phyloP scores from a whole-genome alignment of 2,888 invertebrate genomes.

The Chymomyza amoena region DNA sequence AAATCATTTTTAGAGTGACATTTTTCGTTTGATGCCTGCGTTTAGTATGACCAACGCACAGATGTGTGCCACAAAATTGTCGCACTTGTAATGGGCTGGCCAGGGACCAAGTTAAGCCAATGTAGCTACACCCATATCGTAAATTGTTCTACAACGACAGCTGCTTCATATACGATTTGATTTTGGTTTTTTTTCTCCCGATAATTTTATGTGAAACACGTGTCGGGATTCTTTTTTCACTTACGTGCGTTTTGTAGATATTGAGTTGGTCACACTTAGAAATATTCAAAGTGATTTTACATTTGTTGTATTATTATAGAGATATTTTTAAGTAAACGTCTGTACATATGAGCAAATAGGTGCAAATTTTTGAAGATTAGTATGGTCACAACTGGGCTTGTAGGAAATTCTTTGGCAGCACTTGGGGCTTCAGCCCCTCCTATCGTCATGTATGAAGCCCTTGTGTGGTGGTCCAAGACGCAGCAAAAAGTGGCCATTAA shows the following conservation, averaged over 20 bases:
- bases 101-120: neutral
- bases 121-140: neutral
- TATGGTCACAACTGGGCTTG: too few species aligned
- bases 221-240: neutral
- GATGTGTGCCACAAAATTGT: conserved; percentile 42
- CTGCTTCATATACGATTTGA: conserved; percentile 28
- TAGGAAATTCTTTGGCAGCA: too few species aligned
- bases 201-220: conserved; percentile 28
- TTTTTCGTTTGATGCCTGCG: conserved; percentile 46
- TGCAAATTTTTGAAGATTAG: too few species aligned
- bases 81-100: conserved; percentile 14
- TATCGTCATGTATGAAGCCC: too few species aligned
- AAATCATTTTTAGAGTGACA: conserved; percentile 67
- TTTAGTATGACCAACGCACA: neutral
- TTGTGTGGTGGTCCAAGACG: too few species aligned
- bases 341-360: too few species aligned
- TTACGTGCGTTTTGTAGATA: neutral
- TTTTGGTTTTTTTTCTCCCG: conserved; percentile 32
- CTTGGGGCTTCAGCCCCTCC: too few species aligned
- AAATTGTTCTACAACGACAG: neutral
- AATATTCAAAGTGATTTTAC: too few species aligned
- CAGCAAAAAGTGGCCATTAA: too few species aligned
- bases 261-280: neutral
- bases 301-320: too few species aligned
- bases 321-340: too few species aligned